A percentile compares a stretch with the other conserved stretches of the same genome.
phyloP scores from a whole-genome alignment of 2,797 vertebrate genomes.

The Tapirus indicus region DNA sequence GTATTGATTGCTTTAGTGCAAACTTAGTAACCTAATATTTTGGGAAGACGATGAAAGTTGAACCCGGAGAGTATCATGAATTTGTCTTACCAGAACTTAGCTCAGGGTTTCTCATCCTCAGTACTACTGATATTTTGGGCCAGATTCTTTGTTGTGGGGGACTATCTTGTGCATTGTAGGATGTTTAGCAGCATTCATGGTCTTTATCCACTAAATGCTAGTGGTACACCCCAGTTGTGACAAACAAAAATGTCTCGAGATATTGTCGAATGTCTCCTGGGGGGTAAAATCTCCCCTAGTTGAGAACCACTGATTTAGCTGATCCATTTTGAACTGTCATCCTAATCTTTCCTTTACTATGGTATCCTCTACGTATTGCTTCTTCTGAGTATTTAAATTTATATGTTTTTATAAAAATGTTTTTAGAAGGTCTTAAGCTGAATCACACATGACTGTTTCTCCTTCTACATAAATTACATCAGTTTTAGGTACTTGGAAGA shows the following conservation, averaged over 20 bases:
- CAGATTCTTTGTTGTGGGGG: not conserved
- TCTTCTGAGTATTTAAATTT: conserved; percentile 50
- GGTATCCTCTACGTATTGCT: not conserved
- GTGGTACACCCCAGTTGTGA: not conserved
- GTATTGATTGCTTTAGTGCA: conserved; percentile 47
- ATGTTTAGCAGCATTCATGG: not conserved
- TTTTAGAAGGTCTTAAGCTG: not conserved
- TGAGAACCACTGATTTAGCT: not conserved
- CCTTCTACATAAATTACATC: not conserved
- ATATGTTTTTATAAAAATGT: not conserved
- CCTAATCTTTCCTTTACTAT: not conserved
- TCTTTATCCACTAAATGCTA: not conserved
- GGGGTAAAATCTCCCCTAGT: not conserved
- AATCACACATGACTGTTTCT: not conserved
- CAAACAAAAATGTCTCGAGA: not conserved
- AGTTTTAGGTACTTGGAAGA: not conserved
- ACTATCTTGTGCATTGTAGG: not conserved
- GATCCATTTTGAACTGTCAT: not conserved
- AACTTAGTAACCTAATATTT: conserved; percentile 36
- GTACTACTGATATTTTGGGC: not conserved
- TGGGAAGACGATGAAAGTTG: conserved; percentile 9
- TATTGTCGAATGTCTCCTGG: not conserved
- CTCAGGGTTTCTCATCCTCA: not conserved
- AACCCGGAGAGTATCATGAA: not conserved
- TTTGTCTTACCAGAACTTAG: conserved; percentile 43